phyloP scores from a whole-genome alignment of 2,888 invertebrate genomes.

The Cephonodes hylas region DNA sequence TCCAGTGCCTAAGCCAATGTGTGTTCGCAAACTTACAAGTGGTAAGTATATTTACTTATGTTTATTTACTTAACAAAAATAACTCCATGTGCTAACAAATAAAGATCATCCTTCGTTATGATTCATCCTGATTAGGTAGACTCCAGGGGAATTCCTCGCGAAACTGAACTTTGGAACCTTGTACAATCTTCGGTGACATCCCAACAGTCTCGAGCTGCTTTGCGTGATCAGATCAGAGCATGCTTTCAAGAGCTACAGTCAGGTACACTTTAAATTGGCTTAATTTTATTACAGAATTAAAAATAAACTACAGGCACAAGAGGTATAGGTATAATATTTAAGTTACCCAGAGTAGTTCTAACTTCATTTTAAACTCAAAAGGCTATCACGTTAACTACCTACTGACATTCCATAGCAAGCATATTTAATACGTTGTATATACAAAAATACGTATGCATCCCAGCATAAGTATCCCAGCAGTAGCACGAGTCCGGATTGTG shows the following conservation, averaged over 20 bases:
- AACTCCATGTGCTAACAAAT: neutral
- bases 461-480: no score
- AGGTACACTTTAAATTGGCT: conserved; percentile 46
- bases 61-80: conserved; percentile 15
- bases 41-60: conserved; percentile 66
- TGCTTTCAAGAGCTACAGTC: conserved; percentile 72
- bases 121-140: conserved; percentile 53
- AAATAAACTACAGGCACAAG: no score
- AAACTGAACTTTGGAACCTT: conserved; percentile 65
- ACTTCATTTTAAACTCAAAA: no score
- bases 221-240: conserved; percentile 64
- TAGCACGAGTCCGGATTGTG: no score
- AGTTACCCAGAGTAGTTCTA: no score
- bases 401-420: no score
- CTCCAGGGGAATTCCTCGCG: conserved; percentile 68
- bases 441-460: no score
- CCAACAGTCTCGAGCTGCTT: conserved; percentile 61
- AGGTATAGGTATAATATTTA: no score
- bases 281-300: no score
- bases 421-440: no score
- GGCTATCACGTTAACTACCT: no score
- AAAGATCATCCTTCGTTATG: neutral
- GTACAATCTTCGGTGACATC: conserved; percentile 65
- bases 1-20: conserved; percentile 77
- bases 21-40: conserved; percentile 76